Evolutionary conservation across 2,113 vertebrate species (phyloP).

Genomic region (Bujurquina vittata): DNA sequence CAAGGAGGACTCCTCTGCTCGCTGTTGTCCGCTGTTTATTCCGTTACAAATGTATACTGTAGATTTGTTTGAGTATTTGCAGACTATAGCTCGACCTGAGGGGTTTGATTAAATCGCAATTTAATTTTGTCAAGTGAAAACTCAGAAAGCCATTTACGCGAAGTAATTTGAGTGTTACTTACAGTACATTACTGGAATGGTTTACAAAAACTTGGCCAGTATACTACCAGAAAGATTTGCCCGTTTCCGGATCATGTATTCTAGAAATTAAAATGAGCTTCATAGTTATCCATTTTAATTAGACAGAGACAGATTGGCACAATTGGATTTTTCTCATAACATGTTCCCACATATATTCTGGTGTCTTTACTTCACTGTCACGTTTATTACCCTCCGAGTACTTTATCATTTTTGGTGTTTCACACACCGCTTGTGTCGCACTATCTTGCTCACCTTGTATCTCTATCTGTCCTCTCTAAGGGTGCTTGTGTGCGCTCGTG

Average conservation of each 20-base stretch:
- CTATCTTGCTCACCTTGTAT: conserved; percentile 32
- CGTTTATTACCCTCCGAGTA: not conserved
- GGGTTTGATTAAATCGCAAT: not conserved
- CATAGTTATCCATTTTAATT: conserved; percentile 1
- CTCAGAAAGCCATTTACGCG: not conserved
- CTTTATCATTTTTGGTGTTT: conserved; percentile 9
- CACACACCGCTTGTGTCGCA: not conserved
- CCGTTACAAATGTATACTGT: not conserved
- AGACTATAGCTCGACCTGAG: not conserved
- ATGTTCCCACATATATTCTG: not conserved
- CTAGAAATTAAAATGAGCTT: not conserved
- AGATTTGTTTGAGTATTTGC: not conserved
- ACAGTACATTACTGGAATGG: too few species aligned
- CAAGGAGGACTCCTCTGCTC: not conserved
- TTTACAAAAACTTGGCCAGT: not conserved
- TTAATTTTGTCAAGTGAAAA: not conserved
- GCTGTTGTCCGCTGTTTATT: not conserved
- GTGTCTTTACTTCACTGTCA: not conserved
- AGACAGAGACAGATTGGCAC: not conserved
- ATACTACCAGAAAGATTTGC: not conserved
- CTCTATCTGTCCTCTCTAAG: conserved; percentile 21
- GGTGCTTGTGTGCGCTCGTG: not conserved
- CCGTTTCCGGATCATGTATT: not conserved
- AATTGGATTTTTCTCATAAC: not conserved
- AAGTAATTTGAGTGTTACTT: not conserved